A percentile compares a stretch with the other conserved stretches of the same genome.
Evolutionary conservation across 2,888 invertebrate genomes (phyloP).

Genomic region (Nasonovia ribisnigri): DNA sequence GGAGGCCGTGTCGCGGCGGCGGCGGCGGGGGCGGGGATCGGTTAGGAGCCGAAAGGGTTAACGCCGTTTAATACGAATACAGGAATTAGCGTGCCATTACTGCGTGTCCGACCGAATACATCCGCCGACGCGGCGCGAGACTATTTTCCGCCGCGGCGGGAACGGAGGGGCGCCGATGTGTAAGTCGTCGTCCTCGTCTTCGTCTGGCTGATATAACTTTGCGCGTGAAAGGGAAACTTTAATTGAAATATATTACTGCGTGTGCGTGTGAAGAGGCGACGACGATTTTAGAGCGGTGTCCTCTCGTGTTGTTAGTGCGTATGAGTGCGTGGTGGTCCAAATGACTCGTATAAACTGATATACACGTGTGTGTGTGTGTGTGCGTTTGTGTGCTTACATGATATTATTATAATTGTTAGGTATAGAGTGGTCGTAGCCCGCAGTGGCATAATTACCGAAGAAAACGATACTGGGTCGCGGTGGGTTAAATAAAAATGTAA

Average conservation of each 20-base stretch:
- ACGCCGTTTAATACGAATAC: slow-evolving; percentile 45
- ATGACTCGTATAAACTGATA: not conserved
- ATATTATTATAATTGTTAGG: not conserved
- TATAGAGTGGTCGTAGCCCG: not conserved
- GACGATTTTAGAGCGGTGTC: not conserved
- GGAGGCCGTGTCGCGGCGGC: not conserved
- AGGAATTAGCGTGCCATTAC: slow-evolving; percentile 54
- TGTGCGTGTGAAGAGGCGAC: not conserved
- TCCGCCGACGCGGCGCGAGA: slow-evolving; percentile 9
- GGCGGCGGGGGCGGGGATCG: not conserved
- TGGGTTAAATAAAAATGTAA: not conserved
- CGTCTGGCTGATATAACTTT: slow-evolving; percentile 27
- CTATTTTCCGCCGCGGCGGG: not conserved
- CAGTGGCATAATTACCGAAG: not conserved
- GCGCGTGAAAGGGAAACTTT: slow-evolving; percentile 28
- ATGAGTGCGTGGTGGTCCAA: not conserved
- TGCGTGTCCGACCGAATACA: slow-evolving; percentile 59
- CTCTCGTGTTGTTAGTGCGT: not conserved
- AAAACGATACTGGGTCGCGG: not conserved
- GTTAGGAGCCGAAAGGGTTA: slow-evolving; percentile 42
- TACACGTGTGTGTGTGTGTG: not conserved
- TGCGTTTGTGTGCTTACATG: not conserved
- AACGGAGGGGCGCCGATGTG: slow-evolving; percentile 2
- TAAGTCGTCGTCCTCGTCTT: not conserved
- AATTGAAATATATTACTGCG: slow-evolving; percentile 39